These are phyloP conservation scores for Menidia beryllina DNA, from an alignment of 2,113 vertebrate species.

Conservation along the genomic window DNA sequence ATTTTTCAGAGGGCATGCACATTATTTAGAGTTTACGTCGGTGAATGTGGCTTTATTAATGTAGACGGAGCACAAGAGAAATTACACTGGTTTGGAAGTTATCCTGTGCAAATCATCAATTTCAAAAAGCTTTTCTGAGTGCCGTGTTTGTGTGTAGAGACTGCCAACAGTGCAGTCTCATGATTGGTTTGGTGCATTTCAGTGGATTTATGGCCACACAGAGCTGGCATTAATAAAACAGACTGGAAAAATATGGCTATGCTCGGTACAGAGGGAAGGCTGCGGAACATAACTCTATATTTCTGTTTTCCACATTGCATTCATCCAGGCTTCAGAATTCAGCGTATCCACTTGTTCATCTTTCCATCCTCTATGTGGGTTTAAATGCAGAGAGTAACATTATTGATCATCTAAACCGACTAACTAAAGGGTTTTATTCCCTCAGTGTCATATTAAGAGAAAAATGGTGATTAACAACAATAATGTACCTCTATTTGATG, in stretches of 20 bases:
- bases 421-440: slow-evolving; percentile 28
- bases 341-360: neutral
- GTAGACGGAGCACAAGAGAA: slow-evolving; percentile 4
- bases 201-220: slow-evolving; percentile 49
- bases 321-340: neutral
- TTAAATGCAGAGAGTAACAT: slow-evolving; percentile 8
- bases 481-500: slow-evolving; percentile 4
- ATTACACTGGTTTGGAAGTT: slow-evolving; percentile 20
- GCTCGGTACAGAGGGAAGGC: neutral
- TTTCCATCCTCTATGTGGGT: neutral
- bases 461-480: slow-evolving; percentile 21
- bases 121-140: slow-evolving; percentile 26
- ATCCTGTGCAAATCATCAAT: slow-evolving; percentile 30
- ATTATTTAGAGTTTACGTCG: neutral
- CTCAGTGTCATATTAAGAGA: slow-evolving; percentile 42
- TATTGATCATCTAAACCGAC: slow-evolving; percentile 17
- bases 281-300: slow-evolving; percentile 14
- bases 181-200: slow-evolving; percentile 35
- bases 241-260: slow-evolving; percentile 22
- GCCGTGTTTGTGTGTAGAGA: slow-evolving; percentile 6
- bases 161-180: slow-evolving; percentile 33
- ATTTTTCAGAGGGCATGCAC: neutral
- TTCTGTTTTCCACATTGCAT: slow-evolving; percentile 1
- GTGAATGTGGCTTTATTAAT: slow-evolving; percentile 3
- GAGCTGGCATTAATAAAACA: slow-evolving; percentile 48